Evolutionary conservation across 2,113 vertebrate genomes (phyloP).

Genomic region (Myrmecophaga tridactyla): DNA sequence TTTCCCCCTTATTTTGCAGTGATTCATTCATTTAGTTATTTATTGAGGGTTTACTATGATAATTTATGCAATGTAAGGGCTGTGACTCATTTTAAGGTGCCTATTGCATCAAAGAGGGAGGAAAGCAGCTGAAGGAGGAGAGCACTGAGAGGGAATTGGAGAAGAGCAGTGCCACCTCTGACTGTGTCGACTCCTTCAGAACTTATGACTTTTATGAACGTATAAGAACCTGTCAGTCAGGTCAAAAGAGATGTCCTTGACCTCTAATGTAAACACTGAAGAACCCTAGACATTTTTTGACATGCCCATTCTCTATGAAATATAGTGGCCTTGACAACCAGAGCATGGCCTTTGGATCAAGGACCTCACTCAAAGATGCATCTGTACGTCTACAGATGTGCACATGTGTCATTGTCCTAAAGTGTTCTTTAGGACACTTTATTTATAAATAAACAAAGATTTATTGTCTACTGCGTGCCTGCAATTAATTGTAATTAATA

Average conservation of each 20-base stretch:
- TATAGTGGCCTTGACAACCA: neutral
- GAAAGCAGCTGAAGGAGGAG: neutral
- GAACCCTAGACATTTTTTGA: neutral
- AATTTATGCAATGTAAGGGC: neutral
- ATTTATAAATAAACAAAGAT: neutral
- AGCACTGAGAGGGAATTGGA: neutral
- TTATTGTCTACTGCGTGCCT: neutral
- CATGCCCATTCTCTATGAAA: neutral
- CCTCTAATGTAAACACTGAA: neutral
- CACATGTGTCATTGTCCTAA: neutral
- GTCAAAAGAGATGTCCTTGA: neutral
- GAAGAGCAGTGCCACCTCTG: neutral
- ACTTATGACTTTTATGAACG: neutral
- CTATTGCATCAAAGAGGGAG: neutral
- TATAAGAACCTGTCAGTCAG: neutral
- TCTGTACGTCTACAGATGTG: neutral
- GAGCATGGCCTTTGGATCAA: neutral
- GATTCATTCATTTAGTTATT: conserved; percentile 38
- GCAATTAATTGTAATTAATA: neutral
- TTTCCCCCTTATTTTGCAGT: conserved; percentile 13
- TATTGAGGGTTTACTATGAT: neutral
- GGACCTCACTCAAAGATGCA: neutral
- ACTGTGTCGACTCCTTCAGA: neutral
- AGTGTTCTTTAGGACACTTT: neutral
- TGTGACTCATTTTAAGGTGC: neutral